Base-by-base conservation (phyloP, 2,113 vertebrate species). In the Elgaria multicarinata region DNA sequence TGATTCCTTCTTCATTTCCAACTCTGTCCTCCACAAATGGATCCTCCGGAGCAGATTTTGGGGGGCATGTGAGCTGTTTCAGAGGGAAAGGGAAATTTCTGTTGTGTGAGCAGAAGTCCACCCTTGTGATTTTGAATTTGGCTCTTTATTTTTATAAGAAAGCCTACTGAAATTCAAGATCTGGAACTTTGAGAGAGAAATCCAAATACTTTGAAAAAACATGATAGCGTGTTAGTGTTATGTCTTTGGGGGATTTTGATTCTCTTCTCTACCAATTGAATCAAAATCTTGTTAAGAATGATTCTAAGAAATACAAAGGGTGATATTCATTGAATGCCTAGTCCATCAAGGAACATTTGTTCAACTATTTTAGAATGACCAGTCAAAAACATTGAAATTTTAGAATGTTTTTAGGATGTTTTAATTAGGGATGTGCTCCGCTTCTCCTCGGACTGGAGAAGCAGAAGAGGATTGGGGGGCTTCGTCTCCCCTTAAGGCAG, bases 291-390 rank as follows among this genome's bases (percentile, higher is more conserved):
- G 0, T 0, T 13, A 24, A 16, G 42, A 36, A 89, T 71, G 66
- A 92, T 26, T 20, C 42, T 64, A 77, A 64, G 2, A 33, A 13
- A 0, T 0, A 3, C 3, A 3, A 10, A 90, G 0, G 0, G 8
- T 28, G 0, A 50, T 0, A 76, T 31, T 0, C 10, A 7, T 14
- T 28, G 0, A 7, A 6, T 0, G 5, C 31, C 28, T 79, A 0
- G 0, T 3, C 0, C 31, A 50, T 9, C 20, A 50, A 0, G 22
- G 3, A 39, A 18, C n/a, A 31, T 18, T 71, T 69, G 42, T 31
- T 46, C 42, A 50, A 28, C 75, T 46, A 5, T 14, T 36, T 50
- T 20, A 36, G 33, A 36, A 67, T 53, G 75, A 62, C 31, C 28
- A 76, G 14, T 1, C 8, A 64, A 76, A 76, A 31, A n/a, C n/a